Percentiles rank a stretch among this genome's conserved stretches.
phyloP scores from a whole-genome alignment of 35 echinoderm and acorn worm species.

The Lytechinus variegatus region DNA sequence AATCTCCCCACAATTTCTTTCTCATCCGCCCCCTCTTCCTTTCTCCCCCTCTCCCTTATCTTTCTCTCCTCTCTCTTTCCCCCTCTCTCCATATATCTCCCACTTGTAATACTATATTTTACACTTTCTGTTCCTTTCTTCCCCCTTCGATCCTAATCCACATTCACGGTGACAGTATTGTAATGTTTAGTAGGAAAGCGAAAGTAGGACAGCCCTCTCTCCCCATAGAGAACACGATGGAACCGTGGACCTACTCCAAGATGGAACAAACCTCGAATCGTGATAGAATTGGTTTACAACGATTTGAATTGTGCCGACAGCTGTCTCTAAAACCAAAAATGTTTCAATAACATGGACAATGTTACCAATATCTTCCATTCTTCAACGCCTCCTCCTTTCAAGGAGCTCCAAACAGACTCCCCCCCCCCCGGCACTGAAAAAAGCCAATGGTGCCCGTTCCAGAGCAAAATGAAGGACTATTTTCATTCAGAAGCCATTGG shows the following conservation, averaged over 20 bases:
- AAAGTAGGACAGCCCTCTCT: not conserved
- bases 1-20: not conserved
- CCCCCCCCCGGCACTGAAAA: no score
- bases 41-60: not conserved
- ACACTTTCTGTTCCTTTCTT: not conserved
- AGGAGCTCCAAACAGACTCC: no score
- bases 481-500: no score
- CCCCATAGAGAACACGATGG: not conserved
- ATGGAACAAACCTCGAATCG: not conserved
- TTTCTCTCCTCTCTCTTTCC: not conserved
- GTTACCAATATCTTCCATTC: not conserved
- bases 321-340: not conserved
- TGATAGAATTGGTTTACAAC: not conserved
- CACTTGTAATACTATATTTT: not conserved
- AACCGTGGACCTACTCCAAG: no score
- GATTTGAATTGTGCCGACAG: not conserved
- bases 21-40: no score
- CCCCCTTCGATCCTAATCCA: not conserved
- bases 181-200: not conserved
- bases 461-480: no score
- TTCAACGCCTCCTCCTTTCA: no score
- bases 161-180: not conserved
- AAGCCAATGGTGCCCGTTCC: no score
- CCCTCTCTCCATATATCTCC: not conserved
- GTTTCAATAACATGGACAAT: not conserved